Conservation (phyloP, 2,113 vertebrate species). For the Columba janthina region DNA sequence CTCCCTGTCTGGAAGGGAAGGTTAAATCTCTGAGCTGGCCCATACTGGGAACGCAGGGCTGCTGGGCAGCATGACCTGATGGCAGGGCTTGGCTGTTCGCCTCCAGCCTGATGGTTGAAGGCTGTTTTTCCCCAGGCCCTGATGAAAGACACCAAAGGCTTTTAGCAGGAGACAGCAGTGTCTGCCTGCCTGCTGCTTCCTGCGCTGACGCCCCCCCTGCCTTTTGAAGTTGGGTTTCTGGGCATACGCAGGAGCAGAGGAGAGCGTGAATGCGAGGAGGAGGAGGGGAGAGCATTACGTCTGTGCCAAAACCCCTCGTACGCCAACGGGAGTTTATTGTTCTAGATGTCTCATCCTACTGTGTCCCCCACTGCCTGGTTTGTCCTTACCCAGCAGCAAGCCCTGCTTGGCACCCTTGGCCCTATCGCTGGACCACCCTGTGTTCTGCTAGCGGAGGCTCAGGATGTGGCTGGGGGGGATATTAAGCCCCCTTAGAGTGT, state of each 20-base stretch:
- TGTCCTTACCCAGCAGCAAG: not conserved
- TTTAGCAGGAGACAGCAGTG: not conserved
- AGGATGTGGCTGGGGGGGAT: not conserved
- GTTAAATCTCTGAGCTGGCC: not conserved
- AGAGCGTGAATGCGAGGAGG: not conserved
- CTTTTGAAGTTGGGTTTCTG: not conserved
- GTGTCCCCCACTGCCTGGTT: rapidly evolving
- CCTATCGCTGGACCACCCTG: rapidly evolving
- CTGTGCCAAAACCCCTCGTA: not conserved
- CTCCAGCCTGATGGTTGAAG: not conserved
- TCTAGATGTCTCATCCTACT: not conserved
- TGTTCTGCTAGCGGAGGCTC: not conserved
- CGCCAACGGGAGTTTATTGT: not conserved
- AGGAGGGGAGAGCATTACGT: not conserved
- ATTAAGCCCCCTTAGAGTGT: not conserved
- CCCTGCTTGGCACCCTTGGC: not conserved
- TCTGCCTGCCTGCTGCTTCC: not conserved
- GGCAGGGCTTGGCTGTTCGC: not conserved
- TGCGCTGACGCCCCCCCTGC: not conserved
- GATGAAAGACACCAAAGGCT: conserved; percentile 9
- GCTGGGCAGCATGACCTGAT: not conserved
- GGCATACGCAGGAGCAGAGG: not conserved
- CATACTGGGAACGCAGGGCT: not conserved
- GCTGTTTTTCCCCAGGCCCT: not conserved
- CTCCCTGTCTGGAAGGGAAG: not conserved